Evolutionary conservation across 2,888 invertebrate genomes (phyloP), one percentile per base, ranked within the genome.

Genomic region (Pelosia muscerda): DNA sequence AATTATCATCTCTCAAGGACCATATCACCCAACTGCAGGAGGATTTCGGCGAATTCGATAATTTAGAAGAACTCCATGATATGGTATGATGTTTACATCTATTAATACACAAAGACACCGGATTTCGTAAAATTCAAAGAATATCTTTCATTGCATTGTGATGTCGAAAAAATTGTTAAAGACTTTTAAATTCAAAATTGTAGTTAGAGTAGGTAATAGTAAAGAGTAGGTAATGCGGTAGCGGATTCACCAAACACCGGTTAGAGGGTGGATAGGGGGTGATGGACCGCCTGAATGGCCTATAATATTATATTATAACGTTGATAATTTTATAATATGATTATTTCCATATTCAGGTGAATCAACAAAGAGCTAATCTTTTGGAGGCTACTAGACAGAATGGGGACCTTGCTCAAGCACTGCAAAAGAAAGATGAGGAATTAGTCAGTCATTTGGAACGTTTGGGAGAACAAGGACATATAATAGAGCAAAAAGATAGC

Each of bases 41-140:
- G 69, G 90, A 91, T 71, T 91, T 91, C 73, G 91, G 89, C 23
- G 89, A 89, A 71, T 88, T 91, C 68, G 87, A 90, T 74, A 90
- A 89, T 75, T 73, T 92, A n/a, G 82, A 80, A 59, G 86, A 90
- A 42, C 83, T 93, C 53, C 88, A 84, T 56, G 87, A 88, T 68
- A 88, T 86, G 88, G 94, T 93, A 83, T n/a, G 9, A 31, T 26
- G 23, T 54, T 11, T 54, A 11, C 1, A 54, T 2, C 5, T 22
- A n/a, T n/a, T 22, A n/a, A n/a, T 53, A 53, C n/a, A 53, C 22
- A 22, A n/a, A 2, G 34, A 38, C 13, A 19, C 5, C 8, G 0
- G 3, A 6, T 42, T 42, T 42, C 42, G 42, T 11, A 42, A 42
- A 19, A 15, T 38, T 38, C 13, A 15, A 38, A 3, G 38, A 38